A percentile compares a stretch with the other conserved stretches of the same genome.
phyloP scores from a whole-genome alignment of 2,113 vertebrate genomes.

The Miniopterus natalensis region DNA sequence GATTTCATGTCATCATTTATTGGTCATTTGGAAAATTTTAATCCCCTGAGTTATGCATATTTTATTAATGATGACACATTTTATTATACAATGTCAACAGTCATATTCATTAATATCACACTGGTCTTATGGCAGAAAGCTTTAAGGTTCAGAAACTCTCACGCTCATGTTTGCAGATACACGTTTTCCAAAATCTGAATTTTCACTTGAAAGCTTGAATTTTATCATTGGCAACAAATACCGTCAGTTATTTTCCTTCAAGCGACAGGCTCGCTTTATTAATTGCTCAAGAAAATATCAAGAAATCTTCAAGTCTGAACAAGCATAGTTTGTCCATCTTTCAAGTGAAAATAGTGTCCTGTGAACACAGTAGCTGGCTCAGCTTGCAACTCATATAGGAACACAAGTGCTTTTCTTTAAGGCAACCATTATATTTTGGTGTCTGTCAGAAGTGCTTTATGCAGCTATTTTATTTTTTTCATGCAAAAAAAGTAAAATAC shows the following conservation, averaged over 20 bases:
- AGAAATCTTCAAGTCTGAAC: slow-evolving; percentile 1
- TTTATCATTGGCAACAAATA: background rate
- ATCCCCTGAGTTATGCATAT: background rate
- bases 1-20: slow-evolving; percentile 1
- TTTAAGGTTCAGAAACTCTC: background rate
- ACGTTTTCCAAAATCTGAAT: slow-evolving; percentile 10
- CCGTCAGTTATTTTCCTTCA: slow-evolving; percentile 7
- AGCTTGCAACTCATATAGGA: background rate
- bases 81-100: background rate
- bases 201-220: slow-evolving; percentile 41
- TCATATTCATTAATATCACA: background rate
- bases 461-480: background rate
- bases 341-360: background rate
- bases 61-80: background rate
- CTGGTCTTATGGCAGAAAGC: background rate
- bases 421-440: background rate
- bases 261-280: background rate
- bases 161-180: background rate
- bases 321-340: background rate
- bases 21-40: background rate
- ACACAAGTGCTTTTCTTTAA: background rate
- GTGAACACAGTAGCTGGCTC: background rate
- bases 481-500: background rate
- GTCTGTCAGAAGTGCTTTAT: background rate
- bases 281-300: slow-evolving; percentile 29